Conservation (phyloP, 2,797 vertebrate species). For the Cebuella pygmaea region DNA sequence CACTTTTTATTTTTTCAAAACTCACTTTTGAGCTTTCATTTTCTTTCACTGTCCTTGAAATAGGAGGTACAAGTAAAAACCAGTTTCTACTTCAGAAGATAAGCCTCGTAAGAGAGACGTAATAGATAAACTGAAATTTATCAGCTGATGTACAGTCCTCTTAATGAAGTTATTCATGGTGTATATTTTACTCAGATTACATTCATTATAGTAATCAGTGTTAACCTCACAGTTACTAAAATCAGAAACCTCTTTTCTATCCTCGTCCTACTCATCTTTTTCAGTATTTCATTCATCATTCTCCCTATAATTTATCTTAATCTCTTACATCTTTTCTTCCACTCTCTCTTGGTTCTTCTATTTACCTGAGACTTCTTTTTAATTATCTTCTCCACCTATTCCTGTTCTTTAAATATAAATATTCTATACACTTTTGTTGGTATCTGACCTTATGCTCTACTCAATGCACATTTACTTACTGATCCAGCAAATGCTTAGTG, state of each 20-base stretch:
- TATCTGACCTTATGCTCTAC: neutral
- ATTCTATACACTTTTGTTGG: conserved; percentile 22
- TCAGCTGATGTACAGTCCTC: neutral
- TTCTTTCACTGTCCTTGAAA: neutral
- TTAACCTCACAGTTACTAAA: neutral
- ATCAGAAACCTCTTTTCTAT: neutral
- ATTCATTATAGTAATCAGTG: neutral
- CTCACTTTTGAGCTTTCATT: neutral
- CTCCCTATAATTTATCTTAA: neutral
- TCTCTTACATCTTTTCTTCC: neutral
- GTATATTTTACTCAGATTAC: neutral
- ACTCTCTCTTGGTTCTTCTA: neutral
- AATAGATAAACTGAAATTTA: neutral
- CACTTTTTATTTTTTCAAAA: neutral
- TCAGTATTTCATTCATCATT: neutral
- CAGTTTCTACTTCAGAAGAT: neutral
- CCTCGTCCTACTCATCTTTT: neutral
- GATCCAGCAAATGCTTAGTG: neutral
- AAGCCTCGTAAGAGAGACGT: neutral
- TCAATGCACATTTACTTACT: neutral
- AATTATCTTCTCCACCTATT: neutral
- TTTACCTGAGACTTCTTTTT: neutral
- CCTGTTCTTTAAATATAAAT: neutral
- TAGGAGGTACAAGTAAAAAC: neutral
- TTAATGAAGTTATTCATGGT: neutral